A percentile compares a stretch with the other conserved stretches of the same genome.
These are phyloP conservation scores for Setipinna tenuifilis DNA, from an alignment of 2,797 vertebrate species.

Conservation along the genomic window DNA sequence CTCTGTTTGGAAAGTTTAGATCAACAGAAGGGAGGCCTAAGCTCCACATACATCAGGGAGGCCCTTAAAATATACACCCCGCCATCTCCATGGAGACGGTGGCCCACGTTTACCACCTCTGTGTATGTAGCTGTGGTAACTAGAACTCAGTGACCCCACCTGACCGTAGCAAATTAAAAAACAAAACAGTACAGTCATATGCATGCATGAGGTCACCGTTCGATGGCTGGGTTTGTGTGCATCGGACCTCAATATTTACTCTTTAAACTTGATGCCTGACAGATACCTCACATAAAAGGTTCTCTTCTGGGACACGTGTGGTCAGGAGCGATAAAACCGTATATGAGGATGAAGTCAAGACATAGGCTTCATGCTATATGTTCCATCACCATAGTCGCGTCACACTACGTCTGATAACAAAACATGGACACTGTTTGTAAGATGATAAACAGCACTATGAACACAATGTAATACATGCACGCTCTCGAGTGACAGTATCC, in stretches of 20 bases:
- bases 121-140: slow-evolving; percentile 50
- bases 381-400: not conserved
- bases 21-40: slow-evolving; percentile 22
- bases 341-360: not conserved
- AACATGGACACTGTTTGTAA: not conserved
- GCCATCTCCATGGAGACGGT: slow-evolving; percentile 51
- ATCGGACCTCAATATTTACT: not conserved
- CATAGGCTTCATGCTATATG: not conserved
- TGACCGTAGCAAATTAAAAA: slow-evolving; percentile 24
- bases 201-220: slow-evolving; percentile 26
- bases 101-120: slow-evolving; percentile 23
- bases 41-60: slow-evolving; percentile 4
- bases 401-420: not conserved
- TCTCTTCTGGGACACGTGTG: not conserved
- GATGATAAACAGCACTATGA: not conserved
- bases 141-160: slow-evolving; percentile 47
- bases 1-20: slow-evolving; percentile 28
- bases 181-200: slow-evolving; percentile 32
- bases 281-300: not conserved
- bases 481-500: not conserved
- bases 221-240: not conserved
- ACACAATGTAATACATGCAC: not conserved
- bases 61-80: slow-evolving; percentile 37
- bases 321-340: not conserved
- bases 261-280: not conserved